These are phyloP conservation scores for Amphipoea oculea DNA, from an alignment of 2,888 invertebrate species.

Conservation along the genomic window DNA sequence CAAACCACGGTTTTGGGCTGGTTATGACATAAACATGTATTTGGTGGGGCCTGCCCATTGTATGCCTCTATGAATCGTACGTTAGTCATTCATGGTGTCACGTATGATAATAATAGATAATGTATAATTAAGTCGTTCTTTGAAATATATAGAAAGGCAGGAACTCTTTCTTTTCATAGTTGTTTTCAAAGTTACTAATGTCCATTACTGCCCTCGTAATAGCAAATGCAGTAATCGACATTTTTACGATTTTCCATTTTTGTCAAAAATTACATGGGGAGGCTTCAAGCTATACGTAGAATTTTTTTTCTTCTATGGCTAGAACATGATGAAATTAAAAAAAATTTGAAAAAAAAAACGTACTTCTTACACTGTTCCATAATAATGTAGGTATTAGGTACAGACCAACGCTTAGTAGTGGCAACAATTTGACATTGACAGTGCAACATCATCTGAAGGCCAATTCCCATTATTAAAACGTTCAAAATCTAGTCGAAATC, in stretches of 20 bases:
- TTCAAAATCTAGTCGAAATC: neutral
- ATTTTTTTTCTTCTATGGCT: too few relatives aligned
- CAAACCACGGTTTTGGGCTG: slow-evolving; percentile 66
- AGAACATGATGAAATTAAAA: too few relatives aligned
- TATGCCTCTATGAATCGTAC: slow-evolving; percentile 60
- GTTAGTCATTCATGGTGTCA: slow-evolving; percentile 61
- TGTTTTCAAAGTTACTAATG: neutral
- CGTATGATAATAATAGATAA: slow-evolving; percentile 59
- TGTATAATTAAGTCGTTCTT: slow-evolving; percentile 49
- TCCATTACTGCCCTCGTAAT: too few relatives aligned
- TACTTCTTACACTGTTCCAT: too few relatives aligned
- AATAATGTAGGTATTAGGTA: too few relatives aligned
- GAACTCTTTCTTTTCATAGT: neutral
- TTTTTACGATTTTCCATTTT: too few relatives aligned
- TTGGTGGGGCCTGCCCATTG: slow-evolving; percentile 73
- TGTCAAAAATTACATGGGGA: too few relatives aligned
- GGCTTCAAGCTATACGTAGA: too few relatives aligned
- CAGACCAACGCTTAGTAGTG: too few relatives aligned
- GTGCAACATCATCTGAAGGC: neutral
- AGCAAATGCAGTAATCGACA: too few relatives aligned
- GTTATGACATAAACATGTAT: slow-evolving; percentile 75
- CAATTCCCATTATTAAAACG: neutral
- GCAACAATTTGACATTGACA: too few relatives aligned
- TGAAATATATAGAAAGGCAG: slow-evolving; percentile 30
- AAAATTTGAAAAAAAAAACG: too few relatives aligned